Base-by-base conservation (phyloP, 92 coral and sea anemone genomes). In the Parazoanthus darwini region DNA sequence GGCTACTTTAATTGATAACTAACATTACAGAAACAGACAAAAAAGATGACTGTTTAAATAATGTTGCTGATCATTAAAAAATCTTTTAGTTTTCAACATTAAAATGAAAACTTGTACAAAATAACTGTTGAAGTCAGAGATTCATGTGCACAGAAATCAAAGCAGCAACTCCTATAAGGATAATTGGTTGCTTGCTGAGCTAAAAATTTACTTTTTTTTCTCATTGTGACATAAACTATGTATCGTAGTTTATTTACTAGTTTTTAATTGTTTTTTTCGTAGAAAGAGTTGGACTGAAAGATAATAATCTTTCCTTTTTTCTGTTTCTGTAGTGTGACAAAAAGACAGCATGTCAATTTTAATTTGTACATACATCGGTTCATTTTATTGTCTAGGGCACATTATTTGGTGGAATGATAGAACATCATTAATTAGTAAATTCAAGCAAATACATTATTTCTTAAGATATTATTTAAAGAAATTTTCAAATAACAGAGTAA, bases 401-500 rank as follows among this genome's bases (percentile, higher is more conserved):
- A 80, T 79, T 56, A 58, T 46, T 29, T 29, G 33, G 72, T 36
- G 85, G 85, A 38, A 80, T 54, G 37, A 54, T 80, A 68, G 38
- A 80, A 48, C 48, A 16, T 11, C 23, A 33, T 58, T 46, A 71
- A 33, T 58, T 46, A 71, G 46, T 44, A 46, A 70, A 84, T 84
- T 84, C 33, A 70, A 84, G 67, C 37, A 84, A 44, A 74, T 70
- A 46, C 44, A n/a, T 39, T 67, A 68, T 23, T 84, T 72, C 56
- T 50, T 33, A 44, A 84, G 38, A 71, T 84, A 37, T 84, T 84
- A 84, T 84, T 84, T 84, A 84, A 83, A 83, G 72, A 81, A 67
- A 82, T 36, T 56, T 42, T 65, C 56, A 68, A 83, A 68, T 67
- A 70, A 70, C 87, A 71, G 77, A 84, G 79, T 84, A 84, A 72